Evolutionary conservation across 1,140 invertebrate species (phyloP).

Genomic region (Caenorhabditis tropicalis): DNA sequence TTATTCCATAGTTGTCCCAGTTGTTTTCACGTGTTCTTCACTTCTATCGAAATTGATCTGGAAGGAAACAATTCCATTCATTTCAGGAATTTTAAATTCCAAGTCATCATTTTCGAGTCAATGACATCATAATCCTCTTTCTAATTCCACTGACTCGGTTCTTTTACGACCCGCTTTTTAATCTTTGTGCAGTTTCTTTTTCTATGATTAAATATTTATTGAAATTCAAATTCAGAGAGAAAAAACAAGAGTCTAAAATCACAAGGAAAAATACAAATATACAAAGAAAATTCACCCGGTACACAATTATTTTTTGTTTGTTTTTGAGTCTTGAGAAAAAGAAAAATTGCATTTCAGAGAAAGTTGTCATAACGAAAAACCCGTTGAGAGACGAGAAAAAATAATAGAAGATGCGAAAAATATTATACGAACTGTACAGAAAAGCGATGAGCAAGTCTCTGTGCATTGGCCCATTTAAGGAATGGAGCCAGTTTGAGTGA

Average conservation of each 20-base stretch:
- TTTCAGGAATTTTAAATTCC: not conserved
- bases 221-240: not conserved
- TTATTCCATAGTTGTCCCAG: no score
- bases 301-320: not conserved
- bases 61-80: no score
- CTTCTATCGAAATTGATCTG: no score
- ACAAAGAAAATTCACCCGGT: not conserved
- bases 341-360: conserved; percentile 19
- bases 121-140: not conserved
- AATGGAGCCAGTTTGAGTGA: conserved; percentile 44
- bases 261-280: not conserved
- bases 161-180: not conserved
- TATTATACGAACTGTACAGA: conserved; percentile 35
- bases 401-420: not conserved
- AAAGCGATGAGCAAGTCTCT: conserved; percentile 28
- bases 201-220: not conserved
- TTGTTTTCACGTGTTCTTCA: no score
- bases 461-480: conserved; percentile 30
- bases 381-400: not conserved
- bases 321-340: not conserved
- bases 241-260: not conserved
- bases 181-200: not conserved
- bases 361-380: not conserved
- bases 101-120: not conserved
- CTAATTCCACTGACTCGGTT: not conserved